phyloP scores from a whole-genome alignment of 2,888 invertebrate genomes.

The Lasioglossum pauxillum region DNA sequence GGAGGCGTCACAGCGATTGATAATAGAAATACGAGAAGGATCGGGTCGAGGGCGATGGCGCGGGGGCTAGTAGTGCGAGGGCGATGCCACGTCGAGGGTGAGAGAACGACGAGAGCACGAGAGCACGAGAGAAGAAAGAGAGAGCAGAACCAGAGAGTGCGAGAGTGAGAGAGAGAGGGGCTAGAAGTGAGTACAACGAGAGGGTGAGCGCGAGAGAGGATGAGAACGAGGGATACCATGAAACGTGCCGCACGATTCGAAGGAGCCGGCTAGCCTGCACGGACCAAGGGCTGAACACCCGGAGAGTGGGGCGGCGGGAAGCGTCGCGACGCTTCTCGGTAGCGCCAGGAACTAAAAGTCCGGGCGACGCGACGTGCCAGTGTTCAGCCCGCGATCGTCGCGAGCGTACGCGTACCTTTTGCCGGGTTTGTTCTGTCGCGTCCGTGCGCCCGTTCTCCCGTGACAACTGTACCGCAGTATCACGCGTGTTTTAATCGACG shows the following conservation, averaged over 20 bases:
- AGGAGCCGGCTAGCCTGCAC: conserved; percentile 52
- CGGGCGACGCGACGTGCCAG: conserved; percentile 80
- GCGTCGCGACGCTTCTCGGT: conserved; percentile 83
- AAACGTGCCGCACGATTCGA: conserved; percentile 48
- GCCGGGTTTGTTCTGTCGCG: background rate
- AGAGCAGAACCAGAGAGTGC: background rate
- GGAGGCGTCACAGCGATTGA: conserved; percentile 48
- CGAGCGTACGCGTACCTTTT: conserved; percentile 81
- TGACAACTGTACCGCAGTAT: background rate
- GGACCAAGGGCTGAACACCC: conserved; percentile 47
- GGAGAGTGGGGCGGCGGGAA: conserved; percentile 69
- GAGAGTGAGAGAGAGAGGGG: conserved; percentile 17
- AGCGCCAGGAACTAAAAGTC: conserved; percentile 81
- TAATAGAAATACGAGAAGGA: conserved; percentile 54
- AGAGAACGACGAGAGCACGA: conserved; percentile 15
- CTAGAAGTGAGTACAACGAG: conserved; percentile 27
- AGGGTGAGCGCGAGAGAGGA: conserved; percentile 51
- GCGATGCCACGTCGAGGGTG: conserved; percentile 42
- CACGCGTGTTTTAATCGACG: background rate
- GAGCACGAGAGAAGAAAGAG: background rate
- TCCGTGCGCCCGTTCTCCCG: background rate
- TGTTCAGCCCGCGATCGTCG: conserved; percentile 83
- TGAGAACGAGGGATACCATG: conserved; percentile 30
- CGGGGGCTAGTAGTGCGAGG: conserved; percentile 38
- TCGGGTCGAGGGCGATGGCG: conserved; percentile 60